Evolutionary conservation across 1,140 invertebrate genomes (phyloP).

Genomic region (Calliopsis andreniformis): DNA sequence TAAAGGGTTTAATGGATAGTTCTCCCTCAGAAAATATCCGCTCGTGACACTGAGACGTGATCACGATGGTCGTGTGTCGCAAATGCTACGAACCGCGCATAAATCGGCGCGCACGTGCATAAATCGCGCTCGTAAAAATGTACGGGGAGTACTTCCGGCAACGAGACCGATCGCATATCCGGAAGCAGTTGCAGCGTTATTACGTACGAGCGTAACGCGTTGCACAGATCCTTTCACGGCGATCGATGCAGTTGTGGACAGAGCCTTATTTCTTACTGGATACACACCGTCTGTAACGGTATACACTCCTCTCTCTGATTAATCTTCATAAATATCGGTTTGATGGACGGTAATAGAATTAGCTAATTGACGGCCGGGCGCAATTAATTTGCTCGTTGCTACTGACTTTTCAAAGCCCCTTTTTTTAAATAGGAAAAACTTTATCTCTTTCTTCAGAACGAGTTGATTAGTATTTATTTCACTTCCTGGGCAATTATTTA

Average conservation of each 20-base stretch:
- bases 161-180: constrained; percentile 59
- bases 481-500: too few species aligned
- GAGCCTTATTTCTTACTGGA: not conserved
- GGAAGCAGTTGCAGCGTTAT: constrained; percentile 53
- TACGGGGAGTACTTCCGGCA: constrained; percentile 59
- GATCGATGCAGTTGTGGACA: constrained; percentile 19
- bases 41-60: too few species aligned
- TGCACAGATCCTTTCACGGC: constrained; percentile 27
- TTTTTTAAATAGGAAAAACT: not conserved
- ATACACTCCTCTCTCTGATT: constrained; percentile 5
- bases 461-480: too few species aligned
- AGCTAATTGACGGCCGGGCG: constrained; percentile 1
- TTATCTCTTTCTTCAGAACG: not conserved
- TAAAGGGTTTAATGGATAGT: too few species aligned
- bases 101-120: constrained; percentile 42
- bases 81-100: constrained; percentile 2
- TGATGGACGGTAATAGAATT: constrained; percentile 30
- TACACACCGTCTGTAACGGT: constrained; percentile 24
- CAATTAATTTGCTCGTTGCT: constrained; percentile 3
- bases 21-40: too few species aligned
- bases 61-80: not conserved
- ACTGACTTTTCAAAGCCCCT: not conserved
- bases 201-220: constrained; percentile 49
- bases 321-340: constrained; percentile 31
- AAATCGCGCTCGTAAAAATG: constrained; percentile 58